phyloP scores from a whole-genome alignment of 2,888 invertebrate genomes.

The Epirrita christyi region DNA sequence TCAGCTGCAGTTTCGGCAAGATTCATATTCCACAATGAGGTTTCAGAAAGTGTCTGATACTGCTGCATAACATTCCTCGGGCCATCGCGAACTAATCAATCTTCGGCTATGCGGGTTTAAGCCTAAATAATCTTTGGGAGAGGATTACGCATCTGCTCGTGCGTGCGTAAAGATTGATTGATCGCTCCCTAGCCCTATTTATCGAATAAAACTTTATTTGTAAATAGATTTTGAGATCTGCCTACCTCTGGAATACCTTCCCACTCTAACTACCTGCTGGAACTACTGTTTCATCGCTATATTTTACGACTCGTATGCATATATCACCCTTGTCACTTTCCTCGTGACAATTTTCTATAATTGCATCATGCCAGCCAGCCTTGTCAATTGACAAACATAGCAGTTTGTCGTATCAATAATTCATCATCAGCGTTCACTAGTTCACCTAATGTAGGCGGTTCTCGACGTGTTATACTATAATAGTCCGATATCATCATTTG shows the following conservation, averaged over 20 bases:
- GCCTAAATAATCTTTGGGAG: constrained; percentile 28
- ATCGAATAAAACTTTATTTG: constrained; percentile 12
- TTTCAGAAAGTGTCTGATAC: constrained; percentile 2
- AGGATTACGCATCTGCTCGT: constrained; percentile 27
- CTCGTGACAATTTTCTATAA: background rate
- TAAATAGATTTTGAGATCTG: background rate
- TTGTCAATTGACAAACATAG: background rate
- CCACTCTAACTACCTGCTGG: background rate
- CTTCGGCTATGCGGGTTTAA: constrained; percentile 24
- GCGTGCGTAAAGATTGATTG: background rate
- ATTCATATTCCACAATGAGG: no score
- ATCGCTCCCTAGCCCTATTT: constrained; percentile 14
- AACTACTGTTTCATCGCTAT: background rate
- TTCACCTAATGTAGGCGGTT: constrained; percentile 19
- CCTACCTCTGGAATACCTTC: background rate
- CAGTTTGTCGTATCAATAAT: constrained; percentile 9
- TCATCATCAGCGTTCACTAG: constrained; percentile 5
- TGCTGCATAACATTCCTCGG: constrained; percentile 22
- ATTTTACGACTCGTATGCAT: background rate
- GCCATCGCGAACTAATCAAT: constrained; percentile 32
- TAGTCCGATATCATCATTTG: constrained; percentile 24
- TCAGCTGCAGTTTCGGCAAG: no score
- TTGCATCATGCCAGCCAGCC: background rate
- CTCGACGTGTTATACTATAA: constrained; percentile 2
- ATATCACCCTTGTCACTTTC: background rate